A percentile compares a stretch with the other conserved stretches of the same genome.
Evolutionary conservation across 2,113 vertebrate genomes (phyloP).

Genomic region (Sylvietta virens): DNA sequence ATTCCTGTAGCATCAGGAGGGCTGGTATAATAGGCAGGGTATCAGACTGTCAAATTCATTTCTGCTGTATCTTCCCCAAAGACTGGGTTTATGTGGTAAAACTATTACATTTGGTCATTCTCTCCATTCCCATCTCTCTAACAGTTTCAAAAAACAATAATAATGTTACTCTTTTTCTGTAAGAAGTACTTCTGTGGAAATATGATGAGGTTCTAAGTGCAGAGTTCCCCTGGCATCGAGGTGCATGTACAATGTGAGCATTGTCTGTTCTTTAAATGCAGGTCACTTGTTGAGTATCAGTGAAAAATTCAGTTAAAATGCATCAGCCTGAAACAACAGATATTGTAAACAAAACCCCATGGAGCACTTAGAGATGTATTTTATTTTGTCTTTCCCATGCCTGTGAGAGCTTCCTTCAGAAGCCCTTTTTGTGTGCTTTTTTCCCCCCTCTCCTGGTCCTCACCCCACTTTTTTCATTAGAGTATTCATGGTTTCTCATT

Average conservation of each 20-base stretch:
- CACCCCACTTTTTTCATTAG: not conserved
- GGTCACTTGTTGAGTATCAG: fast-evolving
- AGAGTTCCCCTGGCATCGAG: not conserved
- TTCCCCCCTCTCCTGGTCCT: not conserved
- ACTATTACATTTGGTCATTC: not conserved
- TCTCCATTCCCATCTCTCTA: not conserved
- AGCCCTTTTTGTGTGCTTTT: not conserved
- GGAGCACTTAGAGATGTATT: not conserved
- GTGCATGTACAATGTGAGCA: fast-evolving
- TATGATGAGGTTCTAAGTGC: not conserved
- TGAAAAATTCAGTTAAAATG: not conserved
- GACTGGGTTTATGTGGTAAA: not conserved
- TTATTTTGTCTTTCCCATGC: not conserved
- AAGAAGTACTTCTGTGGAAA: not conserved
- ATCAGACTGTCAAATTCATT: not conserved
- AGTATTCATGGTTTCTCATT: not conserved
- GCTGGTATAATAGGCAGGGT: not conserved
- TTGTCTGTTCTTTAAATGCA: not conserved
- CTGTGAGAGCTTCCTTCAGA: not conserved
- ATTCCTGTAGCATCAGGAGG: not conserved
- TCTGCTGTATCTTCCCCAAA: not conserved
- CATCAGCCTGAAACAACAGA: not conserved
- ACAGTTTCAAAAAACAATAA: not conserved
- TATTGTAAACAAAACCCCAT: not conserved
- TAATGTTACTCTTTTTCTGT: not conserved